These are phyloP conservation scores for Candoia aspera DNA, from an alignment of 2,113 vertebrate species.

Conservation along the genomic window DNA sequence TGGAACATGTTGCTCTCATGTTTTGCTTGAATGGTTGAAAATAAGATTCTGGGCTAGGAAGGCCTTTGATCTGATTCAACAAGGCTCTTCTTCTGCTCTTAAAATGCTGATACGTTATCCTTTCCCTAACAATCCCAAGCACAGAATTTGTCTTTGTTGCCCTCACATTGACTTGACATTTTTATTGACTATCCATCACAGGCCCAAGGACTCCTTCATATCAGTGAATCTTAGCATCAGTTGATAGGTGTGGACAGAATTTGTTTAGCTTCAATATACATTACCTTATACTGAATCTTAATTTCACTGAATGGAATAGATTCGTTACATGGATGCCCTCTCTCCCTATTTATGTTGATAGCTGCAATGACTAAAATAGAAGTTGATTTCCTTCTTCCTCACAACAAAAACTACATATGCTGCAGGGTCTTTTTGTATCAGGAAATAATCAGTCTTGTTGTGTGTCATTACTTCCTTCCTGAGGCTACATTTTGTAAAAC, in stretches of 20 bases:
- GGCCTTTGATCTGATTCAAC: background rate
- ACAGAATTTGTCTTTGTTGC: background rate
- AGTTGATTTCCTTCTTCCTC: background rate
- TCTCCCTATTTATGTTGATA: background rate
- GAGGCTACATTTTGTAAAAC: constrained; percentile 52
- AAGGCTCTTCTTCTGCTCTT: background rate
- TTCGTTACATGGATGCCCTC: background rate
- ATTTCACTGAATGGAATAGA: background rate
- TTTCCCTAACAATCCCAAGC: background rate
- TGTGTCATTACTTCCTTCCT: constrained; percentile 20
- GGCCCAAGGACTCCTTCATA: background rate
- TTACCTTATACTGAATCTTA: background rate
- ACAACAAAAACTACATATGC: constrained; percentile 13
- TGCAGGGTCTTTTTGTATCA: constrained; percentile 17
- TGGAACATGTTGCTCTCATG: background rate
- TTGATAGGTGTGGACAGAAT: background rate
- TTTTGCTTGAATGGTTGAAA: background rate
- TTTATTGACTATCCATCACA: background rate
- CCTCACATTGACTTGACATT: background rate
- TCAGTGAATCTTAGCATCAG: background rate
- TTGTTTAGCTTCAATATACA: background rate
- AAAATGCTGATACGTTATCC: background rate
- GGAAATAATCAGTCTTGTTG: constrained; percentile 25
- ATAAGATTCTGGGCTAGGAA: background rate
- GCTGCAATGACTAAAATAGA: background rate